Evolutionary conservation across 2,113 vertebrate species (phyloP), one percentile per base, ranked within the genome.

Genomic region (Clupea harengus): DNA sequence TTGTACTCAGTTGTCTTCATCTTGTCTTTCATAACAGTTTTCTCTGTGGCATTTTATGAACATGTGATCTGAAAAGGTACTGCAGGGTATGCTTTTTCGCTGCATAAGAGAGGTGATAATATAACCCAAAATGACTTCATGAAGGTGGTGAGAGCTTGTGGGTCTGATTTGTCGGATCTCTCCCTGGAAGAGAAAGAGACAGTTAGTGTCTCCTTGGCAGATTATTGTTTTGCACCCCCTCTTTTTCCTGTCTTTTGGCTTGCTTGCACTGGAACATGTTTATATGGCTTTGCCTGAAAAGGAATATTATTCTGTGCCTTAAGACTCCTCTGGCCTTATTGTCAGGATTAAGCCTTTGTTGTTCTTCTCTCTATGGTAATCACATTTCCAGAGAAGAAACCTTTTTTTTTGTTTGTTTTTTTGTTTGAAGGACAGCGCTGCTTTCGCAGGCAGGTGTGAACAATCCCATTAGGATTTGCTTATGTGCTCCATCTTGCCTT

Each of bases 391-490:
- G 91, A 90, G 88, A 89, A 84, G 25, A 90, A 89, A 80, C 54
- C 45, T 87, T 84, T 83, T 88, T 85, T 87, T 67, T 84, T 86
- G 84, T 86, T 84, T 89, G 84, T 90, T 22, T 22, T 3, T 28
- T 86, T 86, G 87, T 89, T 83, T 93, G 84, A 93, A 90, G 89
- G 88, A 90, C 91, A 90, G 84, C 87, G 86, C 89, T 88, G 85
- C 85, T 89, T 92, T 89, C 83, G 87, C 86, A 92, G 89, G 90
- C 89, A 93, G 91, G 91, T 94, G 93, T 91, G 91, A 85, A 90
- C 84, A 94, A 94, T 94, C 92, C 89, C 90, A 90, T 94, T 94
- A 94, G 80, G 85, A 89, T 88, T 90, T 84, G 85, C 87, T 84
- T 91, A 90, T 88, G 85, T 90, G 84, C 89, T 90, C 88, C 85